These are phyloP conservation scores for Microcebus jonahi DNA, from an alignment of 2,113 vertebrate species.

Conservation along the genomic window DNA sequence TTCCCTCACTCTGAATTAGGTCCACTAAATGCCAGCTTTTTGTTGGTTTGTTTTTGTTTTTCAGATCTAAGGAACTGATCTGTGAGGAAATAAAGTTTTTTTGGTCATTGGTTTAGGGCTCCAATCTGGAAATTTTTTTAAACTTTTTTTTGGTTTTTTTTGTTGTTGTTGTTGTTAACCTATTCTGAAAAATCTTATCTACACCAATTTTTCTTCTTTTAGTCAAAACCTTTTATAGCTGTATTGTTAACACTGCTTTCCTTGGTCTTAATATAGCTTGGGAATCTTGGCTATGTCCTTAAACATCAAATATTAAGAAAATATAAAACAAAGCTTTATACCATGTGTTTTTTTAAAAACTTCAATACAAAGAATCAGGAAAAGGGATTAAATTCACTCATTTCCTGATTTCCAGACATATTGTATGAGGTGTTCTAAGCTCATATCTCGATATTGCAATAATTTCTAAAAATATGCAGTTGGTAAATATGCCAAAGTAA, in stretches of 20 bases:
- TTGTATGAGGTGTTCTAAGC: not conserved
- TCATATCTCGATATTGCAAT: not conserved
- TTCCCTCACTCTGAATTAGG: not conserved
- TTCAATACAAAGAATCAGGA: slow-evolving; percentile 62
- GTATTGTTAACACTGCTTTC: slow-evolving; percentile 48
- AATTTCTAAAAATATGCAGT: slow-evolving; percentile 56
- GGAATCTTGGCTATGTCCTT: slow-evolving; percentile 48
- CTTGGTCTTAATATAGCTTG: slow-evolving; percentile 64
- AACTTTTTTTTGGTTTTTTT: not conserved
- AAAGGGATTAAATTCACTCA: slow-evolving; percentile 15
- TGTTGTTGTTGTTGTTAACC: not conserved
- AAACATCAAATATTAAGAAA: slow-evolving; percentile 61
- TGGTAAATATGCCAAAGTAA: slow-evolving; percentile 52
- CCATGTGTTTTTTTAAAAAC: not conserved
- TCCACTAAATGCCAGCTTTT: not conserved
- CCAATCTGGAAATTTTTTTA: not conserved
- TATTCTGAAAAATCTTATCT: slow-evolving; percentile 35
- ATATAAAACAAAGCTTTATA: slow-evolving; percentile 47
- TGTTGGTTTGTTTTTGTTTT: not conserved
- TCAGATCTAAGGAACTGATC: not conserved
- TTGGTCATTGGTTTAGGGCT: not conserved
- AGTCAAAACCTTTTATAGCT: slow-evolving; percentile 58
- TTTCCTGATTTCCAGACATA: slow-evolving; percentile 64
- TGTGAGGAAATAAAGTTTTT: slow-evolving; percentile 12
- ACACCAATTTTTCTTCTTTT: slow-evolving; percentile 54